Evolutionary conservation across 2,888 invertebrate genomes (phyloP), one percentile per base, ranked within the genome.

Genomic region (Pyrgus malvae): DNA sequence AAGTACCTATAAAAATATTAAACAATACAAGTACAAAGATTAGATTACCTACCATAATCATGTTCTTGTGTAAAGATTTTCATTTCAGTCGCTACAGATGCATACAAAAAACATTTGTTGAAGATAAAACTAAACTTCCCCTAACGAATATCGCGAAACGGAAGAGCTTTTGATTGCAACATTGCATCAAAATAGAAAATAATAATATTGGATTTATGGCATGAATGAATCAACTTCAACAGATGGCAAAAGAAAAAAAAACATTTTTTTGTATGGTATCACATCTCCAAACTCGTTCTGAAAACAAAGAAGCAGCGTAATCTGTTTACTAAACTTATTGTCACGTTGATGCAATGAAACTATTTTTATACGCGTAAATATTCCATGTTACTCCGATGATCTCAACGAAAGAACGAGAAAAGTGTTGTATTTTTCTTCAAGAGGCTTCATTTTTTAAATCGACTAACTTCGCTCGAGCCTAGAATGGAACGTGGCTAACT

Each of bases 311-410:
- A 41, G 33, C 17, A 14, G 14, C 17, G n/a, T 41, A 23, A 55
- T 59, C 7, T 12, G 50, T 55, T 58, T 55, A 58, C 55, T 17
- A 42, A 46, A 42, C 40, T 49, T 11, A 57, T 60, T 60, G 45
- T 50, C 55, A 49, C 27, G 9, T 21, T 29, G 19, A 14, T 9
- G 23, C 31, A 53, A 56, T 49, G 51, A 55, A 53, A 49, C 21
- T 58, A 49, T 59, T 58, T 58, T 46, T 49, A 11, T 8, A 40
- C 40, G 31, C 17, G 9, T 5, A 41, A 54, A 45, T 17, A 54
- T 44, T 45, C 48, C 45, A 16, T 31, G 14, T 46, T 45, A 12
- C n/a, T 38, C 8, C 5, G 19, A 2, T 16, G 17, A n/a, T 37
- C 1, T 17, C 8, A n/a, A 14, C 17, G 8, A 44, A n/a, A 17